phyloP scores from a whole-genome alignment of 1,140 invertebrate species.

The Psilanteris sp. region DNA sequence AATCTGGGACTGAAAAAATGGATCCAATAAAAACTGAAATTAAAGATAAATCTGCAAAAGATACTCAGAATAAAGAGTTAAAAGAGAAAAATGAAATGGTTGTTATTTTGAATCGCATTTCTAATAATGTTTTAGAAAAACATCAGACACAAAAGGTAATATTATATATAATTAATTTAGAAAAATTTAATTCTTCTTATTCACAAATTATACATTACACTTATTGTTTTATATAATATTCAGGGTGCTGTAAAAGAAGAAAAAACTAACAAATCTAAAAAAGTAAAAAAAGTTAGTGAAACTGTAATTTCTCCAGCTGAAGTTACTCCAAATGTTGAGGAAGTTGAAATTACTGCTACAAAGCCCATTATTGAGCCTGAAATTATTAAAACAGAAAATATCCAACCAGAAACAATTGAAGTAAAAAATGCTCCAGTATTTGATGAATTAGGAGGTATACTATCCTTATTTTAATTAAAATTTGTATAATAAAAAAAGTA shows the following conservation, averaged over 20 bases:
- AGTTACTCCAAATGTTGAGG: constrained; percentile 35
- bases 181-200: too few relatives aligned
- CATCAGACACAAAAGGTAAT: constrained; percentile 75
- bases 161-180: too few relatives aligned
- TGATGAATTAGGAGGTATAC: constrained; percentile 85
- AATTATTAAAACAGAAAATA: constrained; percentile 24
- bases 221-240: constrained; percentile 56
- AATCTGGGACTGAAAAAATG: constrained; percentile 68
- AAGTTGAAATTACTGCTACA: constrained; percentile 55
- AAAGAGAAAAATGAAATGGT: constrained; percentile 78
- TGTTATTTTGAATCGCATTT: constrained; percentile 72
- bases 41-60: constrained; percentile 80
- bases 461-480: background rate
- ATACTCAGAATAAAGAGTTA: constrained; percentile 80
- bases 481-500: background rate
- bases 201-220: too few relatives aligned
- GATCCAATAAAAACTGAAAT: constrained; percentile 77
- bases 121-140: constrained; percentile 66
- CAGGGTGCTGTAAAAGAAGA: constrained; percentile 60
- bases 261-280: constrained; percentile 73
- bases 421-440: constrained; percentile 78
- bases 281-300: constrained; percentile 79
- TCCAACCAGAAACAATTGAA: constrained; percentile 68
- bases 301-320: constrained; percentile 52
- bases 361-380: constrained; percentile 76